Evolutionary conservation across 2,113 vertebrate genomes (phyloP), one percentile per base, ranked within the genome.

Genomic region (Gila orcuttii): DNA sequence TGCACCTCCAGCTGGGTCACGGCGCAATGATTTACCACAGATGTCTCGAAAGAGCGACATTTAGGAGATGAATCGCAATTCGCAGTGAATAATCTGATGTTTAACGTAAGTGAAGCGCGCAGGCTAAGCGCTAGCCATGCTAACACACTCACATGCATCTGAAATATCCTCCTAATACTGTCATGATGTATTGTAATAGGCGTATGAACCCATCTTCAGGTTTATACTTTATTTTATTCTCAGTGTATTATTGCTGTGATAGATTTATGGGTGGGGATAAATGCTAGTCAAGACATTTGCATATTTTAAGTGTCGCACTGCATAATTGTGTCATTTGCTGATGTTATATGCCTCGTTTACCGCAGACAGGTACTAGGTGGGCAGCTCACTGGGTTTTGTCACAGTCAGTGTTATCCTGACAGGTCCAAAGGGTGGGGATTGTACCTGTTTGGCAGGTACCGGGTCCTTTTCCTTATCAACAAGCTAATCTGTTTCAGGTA

Each of bases 1-100:
- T 28, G 73, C 62, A 11, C 33, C 36, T 25, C 13, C 31, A 39
- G 45, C 68, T 62, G 79, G 84, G 50, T 73, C 85, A 39, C 59
- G 68, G 83, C 90, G 91, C 91, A 60, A 94, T 94, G 94, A 90
- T 89, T 89, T 85, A 80, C 88, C 86, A 31, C 78, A 64, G 62
- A 85, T 64, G 76, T 80, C 31, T 25, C 59, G 42, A 71, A 85
- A 73, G n/a, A 84, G 64, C 15, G 52, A 23, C 23, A 87, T 57
- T 74, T 85, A 52, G 66, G 62, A 82, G 78, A 81, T 13, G 25
- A 81, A 83, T 74, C 21, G 25, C 86, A 55, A 74, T 66, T 55
- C 85, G 50, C 19, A 50, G 19, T 15, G 62, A 69, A 36, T 19
- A 82, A 52, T 52, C 45, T n/a, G 8, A 50, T 82, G 80, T 36